These are phyloP conservation scores for Engraulis encrasicolus DNA, from an alignment of 2,113 vertebrate species.

Conservation along the genomic window DNA sequence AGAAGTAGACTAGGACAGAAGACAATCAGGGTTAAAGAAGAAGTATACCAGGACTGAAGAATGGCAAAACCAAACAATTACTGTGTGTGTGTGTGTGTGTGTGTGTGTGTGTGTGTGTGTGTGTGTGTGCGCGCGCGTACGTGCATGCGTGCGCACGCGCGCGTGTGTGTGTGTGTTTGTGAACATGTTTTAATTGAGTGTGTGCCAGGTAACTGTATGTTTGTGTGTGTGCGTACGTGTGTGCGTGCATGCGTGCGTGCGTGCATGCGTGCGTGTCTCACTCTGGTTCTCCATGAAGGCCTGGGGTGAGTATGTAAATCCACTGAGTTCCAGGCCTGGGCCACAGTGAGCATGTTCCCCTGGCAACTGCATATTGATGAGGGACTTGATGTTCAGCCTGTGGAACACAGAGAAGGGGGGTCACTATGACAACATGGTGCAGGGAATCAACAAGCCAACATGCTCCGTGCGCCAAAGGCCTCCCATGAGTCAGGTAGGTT, in stretches of 20 bases:
- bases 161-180: background rate
- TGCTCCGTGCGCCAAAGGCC: background rate
- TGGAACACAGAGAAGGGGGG: background rate
- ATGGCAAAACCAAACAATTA: background rate
- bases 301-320: constrained; percentile 81
- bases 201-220: background rate
- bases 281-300: constrained; percentile 81
- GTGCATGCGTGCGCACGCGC: background rate
- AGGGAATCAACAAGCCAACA: background rate
- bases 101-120: background rate
- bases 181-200: background rate
- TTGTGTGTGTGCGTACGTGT: background rate
- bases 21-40: background rate
- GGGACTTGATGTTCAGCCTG: constrained; percentile 77
- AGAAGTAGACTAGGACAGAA: constrained; percentile 77
- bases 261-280: constrained; percentile 57
- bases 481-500: too few species aligned
- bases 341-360: constrained; percentile 82
- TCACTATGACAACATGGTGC: background rate
- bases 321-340: constrained; percentile 71
- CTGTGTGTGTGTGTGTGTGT: too few species aligned
- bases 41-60: background rate
- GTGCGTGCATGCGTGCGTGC: background rate
- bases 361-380: constrained; percentile 81
- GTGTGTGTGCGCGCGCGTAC: background rate